phyloP scores from a whole-genome alignment of 2,797 vertebrate species.

The Danio jaintianensis region DNA sequence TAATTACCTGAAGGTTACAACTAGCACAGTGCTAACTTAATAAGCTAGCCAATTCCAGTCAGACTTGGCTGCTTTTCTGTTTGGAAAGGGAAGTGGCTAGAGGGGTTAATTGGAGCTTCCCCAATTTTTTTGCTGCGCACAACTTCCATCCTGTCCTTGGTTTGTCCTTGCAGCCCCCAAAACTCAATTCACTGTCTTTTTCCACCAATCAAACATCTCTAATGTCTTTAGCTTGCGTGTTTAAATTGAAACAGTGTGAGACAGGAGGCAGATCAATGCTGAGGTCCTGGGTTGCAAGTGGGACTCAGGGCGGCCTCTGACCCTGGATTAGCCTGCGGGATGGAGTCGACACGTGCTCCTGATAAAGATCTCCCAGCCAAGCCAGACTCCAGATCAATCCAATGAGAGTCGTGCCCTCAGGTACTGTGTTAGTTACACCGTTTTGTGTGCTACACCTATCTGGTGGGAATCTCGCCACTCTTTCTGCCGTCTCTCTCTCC shows the following conservation, averaged over 20 bases:
- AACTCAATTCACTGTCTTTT: slow-evolving; percentile 63
- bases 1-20: slow-evolving; percentile 42
- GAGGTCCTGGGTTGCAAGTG: slow-evolving; percentile 34
- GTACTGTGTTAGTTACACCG: slow-evolving; percentile 83
- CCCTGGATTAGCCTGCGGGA: slow-evolving; percentile 74
- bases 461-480: slow-evolving; percentile 41
- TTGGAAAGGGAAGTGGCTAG: slow-evolving; percentile 55
- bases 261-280: slow-evolving; percentile 70
- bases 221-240: slow-evolving; percentile 69
- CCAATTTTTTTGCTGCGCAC: slow-evolving; percentile 26
- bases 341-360: slow-evolving; percentile 84
- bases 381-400: slow-evolving; percentile 72
- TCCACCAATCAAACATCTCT: slow-evolving; percentile 61
- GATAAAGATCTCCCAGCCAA: slow-evolving; percentile 82
- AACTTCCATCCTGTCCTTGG: slow-evolving; percentile 60
- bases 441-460: slow-evolving; percentile 43
- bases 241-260: slow-evolving; percentile 85
- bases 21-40: slow-evolving; percentile 55
- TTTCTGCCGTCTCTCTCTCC: slow-evolving; percentile 22
- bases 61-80: slow-evolving; percentile 64
- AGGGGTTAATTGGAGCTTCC: slow-evolving; percentile 72
- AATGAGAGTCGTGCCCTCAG: slow-evolving; percentile 68
- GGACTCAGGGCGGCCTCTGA: slow-evolving; percentile 61
- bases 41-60: slow-evolving; percentile 57
- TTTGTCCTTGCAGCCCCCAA: slow-evolving; percentile 70